These are phyloP conservation scores for Apodemia duryi DNA, from an alignment of 2,888 invertebrate species.

Conservation along the genomic window DNA sequence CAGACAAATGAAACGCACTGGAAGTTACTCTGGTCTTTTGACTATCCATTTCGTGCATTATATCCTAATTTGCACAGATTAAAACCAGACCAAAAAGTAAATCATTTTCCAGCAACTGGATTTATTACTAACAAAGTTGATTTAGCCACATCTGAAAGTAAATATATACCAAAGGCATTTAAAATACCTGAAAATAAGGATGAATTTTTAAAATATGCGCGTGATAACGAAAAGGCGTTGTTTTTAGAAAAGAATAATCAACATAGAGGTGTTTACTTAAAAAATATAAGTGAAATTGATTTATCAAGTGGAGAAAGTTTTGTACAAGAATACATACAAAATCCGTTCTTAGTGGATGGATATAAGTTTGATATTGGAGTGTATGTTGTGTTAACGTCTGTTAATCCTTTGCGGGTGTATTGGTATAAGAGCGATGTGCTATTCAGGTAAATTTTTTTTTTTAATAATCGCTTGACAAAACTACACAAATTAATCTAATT, in stretches of 20 bases:
- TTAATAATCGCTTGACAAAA: too few relatives aligned
- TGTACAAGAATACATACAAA: constrained; percentile 93
- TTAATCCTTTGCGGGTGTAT: constrained; percentile 93
- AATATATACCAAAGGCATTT: constrained; percentile 93
- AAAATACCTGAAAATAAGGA: constrained; percentile 88
- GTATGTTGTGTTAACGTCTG: constrained; percentile 93
- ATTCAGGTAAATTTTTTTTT: constrained; percentile 82
- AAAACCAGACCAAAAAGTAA: constrained; percentile 88
- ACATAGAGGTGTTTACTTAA: constrained; percentile 92
- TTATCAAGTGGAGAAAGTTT: constrained; percentile 86
- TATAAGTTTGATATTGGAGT: constrained; percentile 98
- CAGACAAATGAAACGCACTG: constrained; percentile 81
- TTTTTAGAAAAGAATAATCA: constrained; percentile 96
- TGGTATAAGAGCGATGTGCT: constrained; percentile 93
- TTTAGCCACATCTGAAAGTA: constrained; percentile 87
- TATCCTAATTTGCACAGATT: constrained; percentile 76
- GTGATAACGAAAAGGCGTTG: constrained; percentile 81
- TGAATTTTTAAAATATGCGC: constrained; percentile 83
- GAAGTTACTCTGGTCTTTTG: constrained; percentile 96
- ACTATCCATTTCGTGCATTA: constrained; percentile 89
- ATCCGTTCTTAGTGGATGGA: constrained; percentile 93
- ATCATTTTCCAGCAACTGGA: constrained; percentile 97
- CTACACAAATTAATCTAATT: too few relatives aligned
- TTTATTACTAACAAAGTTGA: constrained; percentile 94
- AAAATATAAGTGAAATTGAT: constrained; percentile 84